Base-by-base conservation (phyloP, 2,113 vertebrate species). In the Labeo catla region DNA sequence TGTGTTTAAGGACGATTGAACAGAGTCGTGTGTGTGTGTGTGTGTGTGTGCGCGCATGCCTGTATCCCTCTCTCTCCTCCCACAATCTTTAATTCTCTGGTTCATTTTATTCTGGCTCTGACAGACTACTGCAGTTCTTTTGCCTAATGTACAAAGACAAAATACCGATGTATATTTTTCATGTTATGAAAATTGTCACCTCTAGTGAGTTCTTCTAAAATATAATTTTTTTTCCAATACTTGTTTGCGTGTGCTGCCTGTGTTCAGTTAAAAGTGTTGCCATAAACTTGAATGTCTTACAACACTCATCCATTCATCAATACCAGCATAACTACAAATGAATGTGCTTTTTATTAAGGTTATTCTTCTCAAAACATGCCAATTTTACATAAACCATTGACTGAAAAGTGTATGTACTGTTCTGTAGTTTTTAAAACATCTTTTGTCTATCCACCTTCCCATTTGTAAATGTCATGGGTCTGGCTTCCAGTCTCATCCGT, bases 161-260 rank as follows among this genome's bases (percentile, higher is more conserved):
- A 97, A 97, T 97, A 94, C 96, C 95, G 95, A 97, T 99, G 97
- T 99, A 99, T 99, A 98, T 98, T 99, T 95, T 98, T 98, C 96
- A 97, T 99, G 96, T 98, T 97, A 98, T 97, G 95, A 95, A 97
- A 96, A 95, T 96, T 96, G 96, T 98, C 96, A 96, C 96, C 96
- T 98, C 96, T 97, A 97, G 96, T 97, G 95, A 97, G 96, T 96
- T 98, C 97, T 98, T 98, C 96, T 95, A 97, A 98, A 98, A 98
- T 97, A 97, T 94, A 96, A 95, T 94, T 96, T 96, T 92, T 39
- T 98, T 97, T 97, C 94, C 97, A 98, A 96, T 97, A 97, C 93
- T 91, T 91, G 76, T 80, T 91, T 92, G 95, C 63, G 81, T 90
- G 86, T 91, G 23, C 87, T 91, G 86, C 87, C 90, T 81, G 52